Evolutionary conservation across 2,113 vertebrate genomes (phyloP).

Genomic region (Cynopterus brachyotis): DNA sequence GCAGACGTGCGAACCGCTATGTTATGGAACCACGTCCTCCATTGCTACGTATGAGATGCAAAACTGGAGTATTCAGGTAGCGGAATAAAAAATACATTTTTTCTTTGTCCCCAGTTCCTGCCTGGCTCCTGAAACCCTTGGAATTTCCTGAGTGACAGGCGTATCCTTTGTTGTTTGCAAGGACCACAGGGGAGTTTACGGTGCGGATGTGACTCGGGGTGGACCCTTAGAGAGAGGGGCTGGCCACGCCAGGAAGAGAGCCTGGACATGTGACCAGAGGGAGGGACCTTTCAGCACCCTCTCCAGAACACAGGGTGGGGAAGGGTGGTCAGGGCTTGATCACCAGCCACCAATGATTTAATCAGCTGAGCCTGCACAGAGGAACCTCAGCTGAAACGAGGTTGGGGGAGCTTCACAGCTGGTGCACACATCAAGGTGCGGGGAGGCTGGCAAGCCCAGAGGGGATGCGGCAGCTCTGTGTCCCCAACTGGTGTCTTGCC

Average conservation of each 20-base stretch:
- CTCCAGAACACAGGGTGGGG: background rate
- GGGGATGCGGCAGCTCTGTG: background rate
- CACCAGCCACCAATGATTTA: background rate
- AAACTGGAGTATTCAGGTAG: background rate
- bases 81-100: background rate
- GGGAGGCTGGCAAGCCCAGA: background rate
- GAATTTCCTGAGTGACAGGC: background rate
- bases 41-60: background rate
- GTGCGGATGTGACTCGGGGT: background rate
- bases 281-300: background rate
- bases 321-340: background rate
- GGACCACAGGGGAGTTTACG: slow-evolving; percentile 1
- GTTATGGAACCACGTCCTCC: background rate
- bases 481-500: background rate
- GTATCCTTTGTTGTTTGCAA: background rate
- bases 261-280: background rate
- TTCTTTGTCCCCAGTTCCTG: background rate
- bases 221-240: background rate
- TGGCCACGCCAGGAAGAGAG: background rate
- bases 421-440: background rate
- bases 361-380: background rate
- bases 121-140: slow-evolving; percentile 10
- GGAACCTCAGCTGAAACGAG: background rate
- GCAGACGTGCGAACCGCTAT: too few species aligned
- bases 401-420: background rate